Evolutionary conservation across 2,888 invertebrate genomes (phyloP).

Genomic region (Aporophyla nigra): DNA sequence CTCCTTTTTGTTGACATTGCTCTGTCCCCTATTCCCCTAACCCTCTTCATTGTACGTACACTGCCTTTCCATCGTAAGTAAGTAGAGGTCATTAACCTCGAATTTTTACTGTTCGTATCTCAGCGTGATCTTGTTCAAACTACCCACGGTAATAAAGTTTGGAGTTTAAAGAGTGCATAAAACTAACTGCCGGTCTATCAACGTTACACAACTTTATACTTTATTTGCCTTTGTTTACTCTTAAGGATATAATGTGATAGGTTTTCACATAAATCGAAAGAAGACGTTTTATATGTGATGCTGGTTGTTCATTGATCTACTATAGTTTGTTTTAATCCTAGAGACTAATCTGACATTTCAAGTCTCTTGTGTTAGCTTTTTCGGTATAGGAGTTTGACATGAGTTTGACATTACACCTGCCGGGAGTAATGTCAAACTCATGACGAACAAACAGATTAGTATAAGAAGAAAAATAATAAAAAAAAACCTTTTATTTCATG

Average conservation of each 20-base stretch:
- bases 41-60: neutral
- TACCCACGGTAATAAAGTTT: slow-evolving; percentile 55
- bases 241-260: slow-evolving; percentile 4
- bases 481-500: too few species aligned
- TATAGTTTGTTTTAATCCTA: too few species aligned
- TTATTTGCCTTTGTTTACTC: slow-evolving; percentile 26
- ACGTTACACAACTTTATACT: slow-evolving; percentile 38
- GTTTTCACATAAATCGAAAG: slow-evolving; percentile 13
- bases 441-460: too few species aligned
- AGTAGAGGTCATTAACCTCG: slow-evolving; percentile 52
- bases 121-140: slow-evolving; percentile 57
- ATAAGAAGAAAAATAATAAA: too few species aligned
- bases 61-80: slow-evolving; percentile 20
- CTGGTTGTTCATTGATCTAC: neutral
- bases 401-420: too few species aligned
- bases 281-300: neutral
- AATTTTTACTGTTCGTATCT: slow-evolving; percentile 53
- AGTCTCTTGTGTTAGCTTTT: too few species aligned
- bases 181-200: slow-evolving; percentile 49
- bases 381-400: too few species aligned
- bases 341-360: too few species aligned
- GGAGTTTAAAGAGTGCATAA: slow-evolving; percentile 60
- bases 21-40: neutral
- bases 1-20: neutral
- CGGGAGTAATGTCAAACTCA: too few species aligned